These are phyloP conservation scores for Poeciliopsis paucimaculata DNA, from an alignment of 2,797 vertebrate species.

Conservation along the genomic window DNA sequence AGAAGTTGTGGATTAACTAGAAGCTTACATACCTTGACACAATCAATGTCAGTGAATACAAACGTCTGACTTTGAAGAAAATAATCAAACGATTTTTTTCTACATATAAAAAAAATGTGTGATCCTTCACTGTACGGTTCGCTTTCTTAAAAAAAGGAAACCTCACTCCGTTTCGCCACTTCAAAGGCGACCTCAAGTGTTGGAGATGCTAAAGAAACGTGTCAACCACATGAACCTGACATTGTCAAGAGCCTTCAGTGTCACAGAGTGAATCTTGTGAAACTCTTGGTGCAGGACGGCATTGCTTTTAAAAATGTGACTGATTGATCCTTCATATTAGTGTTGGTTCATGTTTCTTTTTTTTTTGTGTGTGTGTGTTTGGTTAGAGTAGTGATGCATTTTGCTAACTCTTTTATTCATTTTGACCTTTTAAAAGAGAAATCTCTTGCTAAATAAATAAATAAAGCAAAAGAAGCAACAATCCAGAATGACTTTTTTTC, in stretches of 20 bases:
- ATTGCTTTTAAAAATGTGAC: background rate
- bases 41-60: background rate
- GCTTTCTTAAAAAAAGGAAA: background rate
- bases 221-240: background rate
- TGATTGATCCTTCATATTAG: background rate
- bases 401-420: background rate
- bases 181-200: background rate
- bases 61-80: background rate
- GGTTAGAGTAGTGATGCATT: background rate
- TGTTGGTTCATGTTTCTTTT: background rate
- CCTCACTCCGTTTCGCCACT: background rate
- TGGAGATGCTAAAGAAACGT: background rate
- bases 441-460: background rate
- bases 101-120: background rate
- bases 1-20: background rate
- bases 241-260: background rate
- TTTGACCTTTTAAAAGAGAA: background rate
- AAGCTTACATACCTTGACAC: background rate
- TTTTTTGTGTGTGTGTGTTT: background rate
- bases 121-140: background rate
- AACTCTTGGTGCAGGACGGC: background rate
- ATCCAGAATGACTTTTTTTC: conserved; percentile 5
- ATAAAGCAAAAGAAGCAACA: conserved; percentile 2
- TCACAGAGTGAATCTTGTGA: background rate
- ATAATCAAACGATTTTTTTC: background rate